A percentile compares a stretch with the other conserved stretches of the same genome.
phyloP scores from a whole-genome alignment of 2,113 vertebrate species.

The Chrysochloris asiatica region DNA sequence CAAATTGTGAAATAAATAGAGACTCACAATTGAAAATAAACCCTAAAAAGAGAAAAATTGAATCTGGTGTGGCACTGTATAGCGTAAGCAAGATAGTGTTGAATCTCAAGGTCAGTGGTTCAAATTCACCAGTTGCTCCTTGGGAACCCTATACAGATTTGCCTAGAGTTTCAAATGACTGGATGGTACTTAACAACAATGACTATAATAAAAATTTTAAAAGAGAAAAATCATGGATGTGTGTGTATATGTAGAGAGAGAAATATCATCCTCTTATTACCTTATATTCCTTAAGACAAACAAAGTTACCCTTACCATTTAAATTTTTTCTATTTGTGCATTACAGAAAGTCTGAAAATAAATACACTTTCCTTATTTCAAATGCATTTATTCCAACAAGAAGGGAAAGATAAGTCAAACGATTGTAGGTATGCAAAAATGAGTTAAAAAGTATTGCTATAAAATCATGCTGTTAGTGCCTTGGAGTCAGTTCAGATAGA shows the following conservation, averaged over 20 bases:
- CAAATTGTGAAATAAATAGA: slow-evolving; percentile 22
- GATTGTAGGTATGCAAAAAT: background rate
- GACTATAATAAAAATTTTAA: no score
- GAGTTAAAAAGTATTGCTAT: background rate
- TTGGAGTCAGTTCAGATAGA: no score
- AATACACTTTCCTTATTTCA: background rate
- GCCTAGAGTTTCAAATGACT: no score
- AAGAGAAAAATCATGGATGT: background rate
- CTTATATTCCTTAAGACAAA: background rate
- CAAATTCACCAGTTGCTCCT: no score
- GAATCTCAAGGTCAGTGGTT: no score
- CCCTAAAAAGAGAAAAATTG: background rate
- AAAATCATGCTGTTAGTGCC: no score
- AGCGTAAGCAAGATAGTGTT: no score
- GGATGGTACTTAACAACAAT: no score
- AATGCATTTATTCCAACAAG: background rate
- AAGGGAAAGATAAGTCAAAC: background rate
- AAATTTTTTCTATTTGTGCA: background rate
- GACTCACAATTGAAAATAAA: background rate
- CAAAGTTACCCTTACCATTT: background rate
- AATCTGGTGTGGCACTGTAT: no score
- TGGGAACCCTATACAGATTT: no score
- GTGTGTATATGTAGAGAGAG: background rate
- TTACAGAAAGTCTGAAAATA: background rate
- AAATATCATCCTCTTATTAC: background rate